Evolutionary conservation across 2,888 invertebrate genomes (phyloP), one percentile per base, ranked within the genome.

Genomic region (Temnothorax ravouxi): DNA sequence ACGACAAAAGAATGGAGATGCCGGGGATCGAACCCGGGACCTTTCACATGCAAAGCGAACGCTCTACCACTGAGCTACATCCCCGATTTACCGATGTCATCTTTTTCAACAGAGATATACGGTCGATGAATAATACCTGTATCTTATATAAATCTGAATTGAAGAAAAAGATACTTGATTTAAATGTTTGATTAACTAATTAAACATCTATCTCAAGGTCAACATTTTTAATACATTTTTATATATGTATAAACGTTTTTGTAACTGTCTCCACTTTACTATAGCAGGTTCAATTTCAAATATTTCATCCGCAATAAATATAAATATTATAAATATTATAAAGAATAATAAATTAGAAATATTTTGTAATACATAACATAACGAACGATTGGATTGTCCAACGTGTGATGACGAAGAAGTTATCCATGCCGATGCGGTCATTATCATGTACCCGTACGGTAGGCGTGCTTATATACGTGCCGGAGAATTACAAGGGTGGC

Each of bases 1-100:
- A 29, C 1, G 47, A 2, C 80, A 87, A 87, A 85, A 86, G 59
- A 41, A 93, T 97, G 97, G 97, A 97, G 97, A 97, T 98, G 97
- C 98, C 97, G 98, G 98, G 98, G 98, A 98, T 98, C 97, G 98
- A 98, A 98, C 98, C 98, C 98, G 97, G 98, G 98, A 97, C 98
- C 98, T 98, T 98, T 98, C 98, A 98, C 98, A 98, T 98, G 98
- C 98, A 98, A 98, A 98, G 98, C 98, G 98, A 98, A 98, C 98
- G 98, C 98, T 98, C 98, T 98, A 98, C 98, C 98, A 98, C 98
- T 98, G 98, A 98, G 98, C 98, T 98, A 98, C 98, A 98, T 98
- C 98, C 96, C 96, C 96, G 0, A 3, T 18, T 38, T 44, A 11
- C 0, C 0, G 13, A 11, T 34, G 3, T 13, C 2, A 0, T 13